Evolutionary conservation across 2,113 vertebrate genomes (phyloP).

Genomic region (Rhynchomys soricoides): DNA sequence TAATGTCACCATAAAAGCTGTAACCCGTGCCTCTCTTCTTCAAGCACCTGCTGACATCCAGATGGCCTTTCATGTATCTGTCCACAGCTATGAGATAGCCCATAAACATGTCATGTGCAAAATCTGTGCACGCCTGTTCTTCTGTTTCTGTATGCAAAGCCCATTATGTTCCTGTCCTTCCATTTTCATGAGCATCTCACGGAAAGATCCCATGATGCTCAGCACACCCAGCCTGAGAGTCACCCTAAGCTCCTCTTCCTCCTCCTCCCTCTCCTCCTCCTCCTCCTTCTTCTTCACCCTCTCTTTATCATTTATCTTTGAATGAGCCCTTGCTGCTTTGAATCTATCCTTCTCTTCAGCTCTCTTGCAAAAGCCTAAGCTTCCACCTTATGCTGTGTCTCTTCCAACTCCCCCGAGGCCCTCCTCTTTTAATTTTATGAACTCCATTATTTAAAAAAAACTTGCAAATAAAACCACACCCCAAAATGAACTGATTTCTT

Average conservation of each 20-base stretch:
- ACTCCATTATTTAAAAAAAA: not conserved
- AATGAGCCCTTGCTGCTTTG: not conserved
- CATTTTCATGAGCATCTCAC: not conserved
- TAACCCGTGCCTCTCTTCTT: not conserved
- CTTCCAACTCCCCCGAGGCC: not conserved
- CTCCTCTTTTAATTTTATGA: not conserved
- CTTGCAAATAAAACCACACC: not conserved
- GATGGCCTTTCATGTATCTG: not conserved
- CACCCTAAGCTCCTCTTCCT: not conserved
- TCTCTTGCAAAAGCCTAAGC: not conserved
- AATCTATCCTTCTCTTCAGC: not conserved
- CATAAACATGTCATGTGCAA: conserved; percentile 14
- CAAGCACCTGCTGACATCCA: not conserved
- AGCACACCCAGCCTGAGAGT: not conserved
- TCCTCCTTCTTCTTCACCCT: not conserved
- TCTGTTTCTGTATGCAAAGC: not conserved
- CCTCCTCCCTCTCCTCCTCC: not conserved
- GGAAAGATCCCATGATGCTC: not conserved
- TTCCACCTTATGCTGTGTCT: not conserved
- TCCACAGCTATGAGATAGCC: not conserved
- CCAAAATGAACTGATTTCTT: not conserved
- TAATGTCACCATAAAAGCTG: not conserved
- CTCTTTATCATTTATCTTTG: not conserved
- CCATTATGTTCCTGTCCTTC: not conserved
- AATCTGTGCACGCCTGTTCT: not conserved